phyloP scores from a whole-genome alignment of 2,797 vertebrate species.

The Hypotaenidia okinawae region DNA sequence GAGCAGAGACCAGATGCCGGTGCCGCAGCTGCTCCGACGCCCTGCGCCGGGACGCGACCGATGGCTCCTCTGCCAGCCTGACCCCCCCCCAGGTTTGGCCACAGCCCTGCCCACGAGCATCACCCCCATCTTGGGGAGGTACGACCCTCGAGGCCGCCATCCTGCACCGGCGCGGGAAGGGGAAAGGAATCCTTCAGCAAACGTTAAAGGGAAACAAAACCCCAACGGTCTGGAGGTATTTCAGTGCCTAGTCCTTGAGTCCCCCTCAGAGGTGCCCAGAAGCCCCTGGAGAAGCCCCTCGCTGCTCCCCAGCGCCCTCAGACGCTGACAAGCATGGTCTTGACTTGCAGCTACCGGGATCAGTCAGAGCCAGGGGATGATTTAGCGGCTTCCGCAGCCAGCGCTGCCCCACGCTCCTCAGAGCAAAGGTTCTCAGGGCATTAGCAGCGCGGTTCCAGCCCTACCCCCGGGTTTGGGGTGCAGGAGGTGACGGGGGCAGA shows the following conservation, averaged over 20 bases:
- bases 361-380: neutral
- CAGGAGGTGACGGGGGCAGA: neutral
- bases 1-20: neutral
- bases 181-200: too few relatives aligned
- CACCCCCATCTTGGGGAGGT: neutral
- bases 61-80: neutral
- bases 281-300: neutral
- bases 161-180: neutral
- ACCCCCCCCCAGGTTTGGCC: neutral
- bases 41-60: fast-evolving
- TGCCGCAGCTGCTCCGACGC: neutral
- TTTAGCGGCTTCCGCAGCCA: neutral
- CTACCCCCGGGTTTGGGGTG: neutral
- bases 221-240: neutral
- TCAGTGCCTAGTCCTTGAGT: neutral
- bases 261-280: neutral
- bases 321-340: neutral
- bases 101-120: neutral
- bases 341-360: neutral
- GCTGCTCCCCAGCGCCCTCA: neutral
- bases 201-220: neutral
- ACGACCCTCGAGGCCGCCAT: neutral
- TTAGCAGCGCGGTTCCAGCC: neutral
- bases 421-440: neutral
- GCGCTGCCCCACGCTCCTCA: neutral